phyloP scores from a whole-genome alignment of 2,888 invertebrate genomes.

The Watsonalla binaria region DNA sequence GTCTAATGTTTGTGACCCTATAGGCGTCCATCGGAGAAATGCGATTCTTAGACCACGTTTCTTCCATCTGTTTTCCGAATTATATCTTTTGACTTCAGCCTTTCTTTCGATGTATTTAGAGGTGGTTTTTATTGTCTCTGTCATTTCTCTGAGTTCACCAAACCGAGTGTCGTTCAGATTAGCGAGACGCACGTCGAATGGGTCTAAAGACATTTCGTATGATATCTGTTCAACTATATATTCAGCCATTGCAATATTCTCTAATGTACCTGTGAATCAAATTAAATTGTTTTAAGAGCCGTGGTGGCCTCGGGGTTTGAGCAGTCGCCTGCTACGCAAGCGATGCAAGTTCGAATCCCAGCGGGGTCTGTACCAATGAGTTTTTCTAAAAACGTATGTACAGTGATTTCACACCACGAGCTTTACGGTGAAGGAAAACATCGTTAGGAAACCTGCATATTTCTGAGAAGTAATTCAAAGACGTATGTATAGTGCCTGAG shows the following conservation, averaged over 20 bases:
- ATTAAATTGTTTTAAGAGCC: too few relatives aligned
- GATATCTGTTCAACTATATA: conserved; percentile 81
- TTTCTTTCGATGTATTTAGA: conserved; percentile 61
- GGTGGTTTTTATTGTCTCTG: conserved; percentile 58
- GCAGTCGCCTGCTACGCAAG: too few relatives aligned
- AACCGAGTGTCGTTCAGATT: conserved; percentile 43
- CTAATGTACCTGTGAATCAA: conserved; percentile 22
- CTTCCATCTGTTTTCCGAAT: conserved; percentile 83
- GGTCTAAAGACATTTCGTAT: conserved; percentile 64
- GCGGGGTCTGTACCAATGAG: too few relatives aligned
- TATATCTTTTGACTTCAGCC: conserved; percentile 62
- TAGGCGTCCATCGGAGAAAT: conserved; percentile 75
- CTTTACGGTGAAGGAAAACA: too few relatives aligned
- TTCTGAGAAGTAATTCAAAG: too few relatives aligned
- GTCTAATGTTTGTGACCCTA: conserved; percentile 66
- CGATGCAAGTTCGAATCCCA: too few relatives aligned
- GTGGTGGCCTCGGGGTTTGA: too few relatives aligned
- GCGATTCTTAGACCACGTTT: conserved; percentile 72
- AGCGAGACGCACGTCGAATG: conserved; percentile 59
- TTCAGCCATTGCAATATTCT: conserved; percentile 48
- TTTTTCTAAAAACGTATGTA: too few relatives aligned
- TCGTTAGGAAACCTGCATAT: too few relatives aligned
- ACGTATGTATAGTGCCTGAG: too few relatives aligned
- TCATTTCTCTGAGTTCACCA: conserved; percentile 55
- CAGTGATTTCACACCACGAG: too few relatives aligned